Conservation (phyloP, 2,888 invertebrate genomes). For the Dioctria rufipes region DNA sequence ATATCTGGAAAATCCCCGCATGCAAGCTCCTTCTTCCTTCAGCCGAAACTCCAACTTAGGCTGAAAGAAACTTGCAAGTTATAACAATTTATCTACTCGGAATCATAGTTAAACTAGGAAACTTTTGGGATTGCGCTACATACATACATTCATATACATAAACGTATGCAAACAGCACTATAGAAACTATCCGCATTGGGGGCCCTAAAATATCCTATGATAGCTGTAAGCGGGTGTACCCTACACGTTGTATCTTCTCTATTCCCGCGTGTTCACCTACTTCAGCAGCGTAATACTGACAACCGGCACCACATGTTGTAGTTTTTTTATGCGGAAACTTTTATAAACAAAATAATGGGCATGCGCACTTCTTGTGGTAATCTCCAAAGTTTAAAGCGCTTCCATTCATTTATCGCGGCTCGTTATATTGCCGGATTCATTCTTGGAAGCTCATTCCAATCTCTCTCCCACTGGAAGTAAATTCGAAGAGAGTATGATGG, state of each 20-base stretch:
- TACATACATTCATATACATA: no score
- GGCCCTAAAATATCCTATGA: conserved; percentile 24
- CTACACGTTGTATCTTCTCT: neutral
- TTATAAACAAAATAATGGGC: conserved; percentile 44
- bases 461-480: conserved; percentile 18
- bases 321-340: conserved; percentile 50
- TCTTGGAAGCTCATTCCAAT: conserved; percentile 5
- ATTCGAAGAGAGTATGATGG: neutral
- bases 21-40: conserved; percentile 1
- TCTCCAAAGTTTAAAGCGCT: neutral
- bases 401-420: conserved; percentile 34
- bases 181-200: conserved; percentile 40
- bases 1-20: conserved; percentile 26
- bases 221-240: conserved; percentile 14
- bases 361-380: neutral
- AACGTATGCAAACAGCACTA: conserved; percentile 7
- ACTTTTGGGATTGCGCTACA: conserved; percentile 20
- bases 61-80: conserved; percentile 40
- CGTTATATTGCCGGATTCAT: conserved; percentile 3
- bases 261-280: conserved; percentile 33
- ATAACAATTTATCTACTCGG: conserved; percentile 43
- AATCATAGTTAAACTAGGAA: conserved; percentile 48
- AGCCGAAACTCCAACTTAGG: conserved; percentile 13
- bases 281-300: conserved; percentile 35
- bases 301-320: conserved; percentile 50